Percentiles rank a stretch among this genome's conserved stretches.
Evolutionary conservation across 2,888 invertebrate genomes (phyloP).

Genomic region (Allygus modestus): DNA sequence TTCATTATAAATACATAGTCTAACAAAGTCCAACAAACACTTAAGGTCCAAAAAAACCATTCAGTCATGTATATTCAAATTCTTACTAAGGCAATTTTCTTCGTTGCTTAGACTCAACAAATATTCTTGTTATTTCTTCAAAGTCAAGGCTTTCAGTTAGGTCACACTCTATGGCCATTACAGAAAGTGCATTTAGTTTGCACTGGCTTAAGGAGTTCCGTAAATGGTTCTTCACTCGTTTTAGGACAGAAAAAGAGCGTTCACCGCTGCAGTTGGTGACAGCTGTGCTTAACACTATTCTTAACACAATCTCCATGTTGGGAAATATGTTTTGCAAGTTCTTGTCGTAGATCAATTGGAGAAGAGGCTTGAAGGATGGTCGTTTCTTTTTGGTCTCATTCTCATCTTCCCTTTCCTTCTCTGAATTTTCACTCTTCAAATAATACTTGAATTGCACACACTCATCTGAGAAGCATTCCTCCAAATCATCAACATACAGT

Average conservation of each 20-base stretch:
- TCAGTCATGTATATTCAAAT: constrained; percentile 22
- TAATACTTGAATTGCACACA: constrained; percentile 56
- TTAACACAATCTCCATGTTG: constrained; percentile 45
- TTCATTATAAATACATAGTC: constrained; percentile 16
- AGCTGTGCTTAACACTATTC: constrained; percentile 46
- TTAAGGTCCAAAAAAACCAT: constrained; percentile 7
- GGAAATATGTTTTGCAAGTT: constrained; percentile 51
- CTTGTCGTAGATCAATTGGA: constrained; percentile 38
- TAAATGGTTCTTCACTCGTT: constrained; percentile 48
- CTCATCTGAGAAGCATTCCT: constrained; percentile 59
- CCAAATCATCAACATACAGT: constrained; percentile 59
- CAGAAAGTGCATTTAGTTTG: constrained; percentile 46
- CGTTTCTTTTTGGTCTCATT: constrained; percentile 39
- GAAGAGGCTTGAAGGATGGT: constrained; percentile 44
- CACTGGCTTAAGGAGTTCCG: constrained; percentile 45
- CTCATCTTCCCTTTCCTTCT: constrained; percentile 47
- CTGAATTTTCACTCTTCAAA: constrained; percentile 58
- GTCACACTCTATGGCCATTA: constrained; percentile 55
- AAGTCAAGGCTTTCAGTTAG: constrained; percentile 52
- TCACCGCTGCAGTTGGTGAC: constrained; percentile 52
- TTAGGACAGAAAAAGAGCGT: constrained; percentile 38
- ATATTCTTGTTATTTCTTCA: constrained; percentile 38
- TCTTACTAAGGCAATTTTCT: constrained; percentile 44
- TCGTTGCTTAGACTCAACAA: constrained; percentile 44
- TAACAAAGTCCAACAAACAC: constrained; percentile 21